Percentiles rank a stretch among this genome's conserved stretches.
These are phyloP conservation scores for Drosophila recens DNA, from an alignment of 2,888 invertebrate species.

Conservation along the genomic window DNA sequence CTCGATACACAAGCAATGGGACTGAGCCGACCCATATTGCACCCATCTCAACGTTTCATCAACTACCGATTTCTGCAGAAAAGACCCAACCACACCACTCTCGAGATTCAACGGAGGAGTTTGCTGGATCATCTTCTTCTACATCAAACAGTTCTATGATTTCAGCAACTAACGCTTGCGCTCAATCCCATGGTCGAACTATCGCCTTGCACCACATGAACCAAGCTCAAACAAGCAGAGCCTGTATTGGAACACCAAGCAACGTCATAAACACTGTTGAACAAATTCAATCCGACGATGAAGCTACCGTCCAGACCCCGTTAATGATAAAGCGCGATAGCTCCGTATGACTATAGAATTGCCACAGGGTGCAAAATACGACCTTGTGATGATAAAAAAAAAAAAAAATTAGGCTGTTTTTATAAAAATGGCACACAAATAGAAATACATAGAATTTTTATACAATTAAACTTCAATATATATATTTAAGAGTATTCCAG, in stretches of 20 bases:
- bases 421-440: slow-evolving; percentile 42
- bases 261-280: slow-evolving; percentile 67
- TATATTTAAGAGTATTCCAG: slow-evolving; percentile 43
- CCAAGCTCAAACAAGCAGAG: slow-evolving; percentile 82
- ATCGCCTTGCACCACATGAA: slow-evolving; percentile 85
- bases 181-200: slow-evolving; percentile 69
- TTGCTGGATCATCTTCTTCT: slow-evolving; percentile 65
- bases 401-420: slow-evolving; percentile 46
- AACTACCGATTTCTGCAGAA: slow-evolving; percentile 75
- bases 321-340: slow-evolving; percentile 88
- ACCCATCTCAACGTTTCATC: slow-evolving; percentile 85
- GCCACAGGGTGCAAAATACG: slow-evolving; percentile 84
- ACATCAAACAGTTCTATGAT: slow-evolving; percentile 72
- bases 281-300: slow-evolving; percentile 86
- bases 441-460: slow-evolving; percentile 50
- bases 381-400: slow-evolving; percentile 82
- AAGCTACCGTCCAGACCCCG: slow-evolving; percentile 88
- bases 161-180: slow-evolving; percentile 61
- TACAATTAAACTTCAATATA: slow-evolving; percentile 50
- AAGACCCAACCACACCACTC: slow-evolving; percentile 55
- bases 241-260: slow-evolving; percentile 81
- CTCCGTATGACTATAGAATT: slow-evolving; percentile 87
- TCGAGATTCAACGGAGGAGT: slow-evolving; percentile 58
- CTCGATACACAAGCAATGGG: slow-evolving; percentile 86
- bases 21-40: slow-evolving; percentile 84